Percentiles rank a stretch among this genome's conserved stretches.
phyloP scores from a whole-genome alignment of 2,113 vertebrate genomes.

The Malurus melanocephalus region DNA sequence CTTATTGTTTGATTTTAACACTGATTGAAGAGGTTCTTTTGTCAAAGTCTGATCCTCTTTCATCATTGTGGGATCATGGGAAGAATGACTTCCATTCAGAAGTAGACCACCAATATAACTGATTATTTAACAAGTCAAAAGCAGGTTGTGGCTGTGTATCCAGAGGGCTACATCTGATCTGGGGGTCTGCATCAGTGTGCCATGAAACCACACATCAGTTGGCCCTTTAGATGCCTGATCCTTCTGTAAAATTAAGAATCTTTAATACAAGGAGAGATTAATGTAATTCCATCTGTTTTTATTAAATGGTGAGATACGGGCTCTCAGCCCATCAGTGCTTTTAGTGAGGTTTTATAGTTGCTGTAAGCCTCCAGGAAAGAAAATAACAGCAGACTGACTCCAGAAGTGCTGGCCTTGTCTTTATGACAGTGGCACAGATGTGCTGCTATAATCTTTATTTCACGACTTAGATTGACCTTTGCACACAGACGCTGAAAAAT shows the following conservation, averaged over 20 bases:
- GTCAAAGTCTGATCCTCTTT: neutral
- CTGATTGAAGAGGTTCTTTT: constrained; percentile 32
- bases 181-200: neutral
- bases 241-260: neutral
- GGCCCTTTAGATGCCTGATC: neutral
- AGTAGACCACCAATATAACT: neutral
- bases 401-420: neutral
- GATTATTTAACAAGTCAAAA: neutral
- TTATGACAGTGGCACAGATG: neutral
- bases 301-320: neutral
- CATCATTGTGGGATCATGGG: neutral
- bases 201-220: neutral
- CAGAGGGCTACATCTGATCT: neutral
- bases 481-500: neutral
- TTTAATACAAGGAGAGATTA: neutral
- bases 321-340: neutral
- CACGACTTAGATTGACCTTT: neutral
- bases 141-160: neutral
- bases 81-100: neutral
- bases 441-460: neutral
- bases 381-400: neutral
- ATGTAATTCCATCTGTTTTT: neutral
- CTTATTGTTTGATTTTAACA: constrained; percentile 35
- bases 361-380: neutral
- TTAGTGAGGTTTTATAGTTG: constrained; percentile 25